Evolutionary conservation across 1,140 invertebrate genomes (phyloP).

Genomic region (Aphaenogaster floridana): DNA sequence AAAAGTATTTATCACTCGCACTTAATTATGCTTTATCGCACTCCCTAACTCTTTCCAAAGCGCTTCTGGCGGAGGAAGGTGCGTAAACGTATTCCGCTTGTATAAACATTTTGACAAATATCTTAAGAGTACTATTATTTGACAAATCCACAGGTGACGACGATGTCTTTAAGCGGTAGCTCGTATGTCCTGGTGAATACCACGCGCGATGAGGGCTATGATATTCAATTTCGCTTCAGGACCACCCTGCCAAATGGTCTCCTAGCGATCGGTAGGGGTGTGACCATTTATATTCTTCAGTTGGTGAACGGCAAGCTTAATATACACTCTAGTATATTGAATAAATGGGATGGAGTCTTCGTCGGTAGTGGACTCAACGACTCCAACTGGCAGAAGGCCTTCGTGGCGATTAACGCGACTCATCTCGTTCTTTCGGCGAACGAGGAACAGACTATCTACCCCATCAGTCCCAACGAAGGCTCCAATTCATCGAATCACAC

Average conservation of each 20-base stretch:
- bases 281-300: conserved; percentile 94
- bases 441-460: conserved; percentile 95
- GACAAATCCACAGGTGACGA: conserved; percentile 89
- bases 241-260: conserved; percentile 95
- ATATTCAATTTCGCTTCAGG: conserved; percentile 95
- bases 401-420: conserved; percentile 94
- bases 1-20: background rate
- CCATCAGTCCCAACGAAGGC: conserved; percentile 92
- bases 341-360: conserved; percentile 96
- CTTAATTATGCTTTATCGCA: conserved; percentile 41
- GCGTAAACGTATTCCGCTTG: conserved; percentile 14
- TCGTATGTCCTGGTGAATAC: conserved; percentile 93
- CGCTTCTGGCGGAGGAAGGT: conserved; percentile 37
- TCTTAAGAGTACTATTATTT: background rate
- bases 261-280: conserved; percentile 94
- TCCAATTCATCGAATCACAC: conserved; percentile 91
- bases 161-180: conserved; percentile 93
- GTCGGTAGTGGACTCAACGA: conserved; percentile 94
- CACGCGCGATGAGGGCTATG: conserved; percentile 93
- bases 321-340: conserved; percentile 94
- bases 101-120: background rate
- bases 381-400: conserved; percentile 95
- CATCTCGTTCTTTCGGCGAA: conserved; percentile 95
- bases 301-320: conserved; percentile 94
- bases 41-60: conserved; percentile 47